Evolutionary conservation across 1,140 invertebrate genomes (phyloP).

Genomic region (Olivierus martensii): DNA sequence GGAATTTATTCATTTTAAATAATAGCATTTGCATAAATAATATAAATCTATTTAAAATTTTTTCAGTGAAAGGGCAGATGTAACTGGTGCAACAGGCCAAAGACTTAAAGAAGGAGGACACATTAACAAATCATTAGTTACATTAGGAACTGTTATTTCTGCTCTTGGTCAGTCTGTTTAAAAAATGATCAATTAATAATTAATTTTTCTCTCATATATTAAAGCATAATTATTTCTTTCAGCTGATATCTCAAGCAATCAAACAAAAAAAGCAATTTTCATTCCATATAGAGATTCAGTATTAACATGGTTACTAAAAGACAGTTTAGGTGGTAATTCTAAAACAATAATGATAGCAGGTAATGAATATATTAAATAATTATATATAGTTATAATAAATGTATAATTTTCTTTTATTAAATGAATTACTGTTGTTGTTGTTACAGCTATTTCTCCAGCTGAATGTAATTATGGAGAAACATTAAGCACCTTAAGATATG

Average conservation of each 20-base stretch:
- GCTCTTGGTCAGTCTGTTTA: constrained; percentile 42
- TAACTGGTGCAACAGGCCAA: constrained; percentile 70
- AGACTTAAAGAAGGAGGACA: constrained; percentile 58
- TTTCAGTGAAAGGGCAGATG: constrained; percentile 68
- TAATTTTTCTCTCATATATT: no score
- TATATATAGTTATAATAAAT: no score
- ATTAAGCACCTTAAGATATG: constrained; percentile 55
- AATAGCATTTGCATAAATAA: no score
- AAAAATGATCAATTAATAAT: not conserved
- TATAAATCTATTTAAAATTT: no score
- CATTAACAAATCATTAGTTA: constrained; percentile 81
- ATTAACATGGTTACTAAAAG: constrained; percentile 65
- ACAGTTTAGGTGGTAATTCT: constrained; percentile 29
- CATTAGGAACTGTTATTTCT: constrained; percentile 90
- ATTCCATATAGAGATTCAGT: constrained; percentile 85
- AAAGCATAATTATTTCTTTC: not conserved
- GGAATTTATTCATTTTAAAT: no score
- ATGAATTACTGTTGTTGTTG: constrained; percentile 4
- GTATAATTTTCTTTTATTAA: no score
- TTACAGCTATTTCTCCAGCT: constrained; percentile 53
- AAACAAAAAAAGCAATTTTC: constrained; percentile 33
- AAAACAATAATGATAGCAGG: constrained; percentile 20
- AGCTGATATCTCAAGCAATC: constrained; percentile 8
- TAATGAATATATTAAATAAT: constrained; percentile 19
- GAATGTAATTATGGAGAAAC: constrained; percentile 70